Evolutionary conservation across 1,140 invertebrate genomes (phyloP).

Genomic region (Leptinotarsa texana): DNA sequence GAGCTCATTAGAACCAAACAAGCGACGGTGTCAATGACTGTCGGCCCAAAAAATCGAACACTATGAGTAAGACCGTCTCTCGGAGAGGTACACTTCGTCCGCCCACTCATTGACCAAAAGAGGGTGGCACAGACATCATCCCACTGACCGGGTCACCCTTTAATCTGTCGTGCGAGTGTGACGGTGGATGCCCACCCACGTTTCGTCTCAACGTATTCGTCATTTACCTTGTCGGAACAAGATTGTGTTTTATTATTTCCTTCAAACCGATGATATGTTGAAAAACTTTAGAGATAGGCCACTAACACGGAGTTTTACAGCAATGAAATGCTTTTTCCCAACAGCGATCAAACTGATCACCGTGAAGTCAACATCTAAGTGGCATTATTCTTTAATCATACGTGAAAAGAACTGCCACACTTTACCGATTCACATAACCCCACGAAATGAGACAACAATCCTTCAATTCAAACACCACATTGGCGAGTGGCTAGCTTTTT

Average conservation of each 20-base stretch:
- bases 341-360: background rate
- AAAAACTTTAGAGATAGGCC: too few species aligned
- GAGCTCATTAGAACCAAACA: background rate
- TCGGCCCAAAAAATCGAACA: slow-evolving; percentile 13
- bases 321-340: too few species aligned
- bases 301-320: too few species aligned
- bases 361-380: background rate
- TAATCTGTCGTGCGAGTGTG: slow-evolving; percentile 8
- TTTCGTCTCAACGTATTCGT: background rate
- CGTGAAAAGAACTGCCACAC: too few species aligned
- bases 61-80: slow-evolving; percentile 13
- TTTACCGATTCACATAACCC: too few species aligned
- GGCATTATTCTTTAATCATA: too few species aligned
- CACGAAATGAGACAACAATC: too few species aligned
- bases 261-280: too few species aligned
- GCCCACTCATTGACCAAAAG: slow-evolving; percentile 18
- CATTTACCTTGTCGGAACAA: background rate
- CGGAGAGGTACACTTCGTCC: slow-evolving; percentile 5
- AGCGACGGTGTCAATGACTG: slow-evolving; percentile 18
- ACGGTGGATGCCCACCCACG: background rate
- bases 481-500: too few species aligned
- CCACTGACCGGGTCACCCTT: slow-evolving; percentile 11
- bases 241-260: too few species aligned
- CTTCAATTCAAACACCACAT: too few species aligned
- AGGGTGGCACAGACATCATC: slow-evolving; percentile 9